phyloP scores from a whole-genome alignment of 2,888 invertebrate genomes.

The Ephialtes manifestator region DNA sequence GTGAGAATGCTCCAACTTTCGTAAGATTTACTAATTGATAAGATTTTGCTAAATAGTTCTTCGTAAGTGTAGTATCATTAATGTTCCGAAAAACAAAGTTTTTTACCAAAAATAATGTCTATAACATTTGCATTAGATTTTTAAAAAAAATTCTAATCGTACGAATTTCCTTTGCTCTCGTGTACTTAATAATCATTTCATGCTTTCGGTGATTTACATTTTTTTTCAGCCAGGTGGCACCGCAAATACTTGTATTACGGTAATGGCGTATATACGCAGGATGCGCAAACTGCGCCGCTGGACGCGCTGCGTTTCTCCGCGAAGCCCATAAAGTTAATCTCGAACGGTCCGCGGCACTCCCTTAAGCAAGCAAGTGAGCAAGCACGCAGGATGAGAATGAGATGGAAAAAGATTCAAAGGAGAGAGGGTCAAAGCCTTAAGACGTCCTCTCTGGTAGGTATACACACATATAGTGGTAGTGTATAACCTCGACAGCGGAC shows the following conservation, averaged over 20 bases:
- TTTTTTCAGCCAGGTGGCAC: background rate
- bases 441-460: conserved; percentile 68
- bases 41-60: too few relatives aligned
- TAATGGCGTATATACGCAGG: conserved; percentile 29
- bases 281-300: background rate
- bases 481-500: conserved; percentile 28
- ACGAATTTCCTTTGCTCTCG: background rate
- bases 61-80: too few relatives aligned
- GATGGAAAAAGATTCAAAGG: conserved; percentile 78
- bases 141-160: background rate
- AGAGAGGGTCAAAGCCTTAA: conserved; percentile 79
- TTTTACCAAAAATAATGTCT: too few relatives aligned
- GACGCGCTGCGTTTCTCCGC: conserved; percentile 6
- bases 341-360: conserved; percentile 25
- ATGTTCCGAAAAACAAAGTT: too few relatives aligned
- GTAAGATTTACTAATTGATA: too few relatives aligned
- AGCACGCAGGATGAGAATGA: conserved; percentile 43
- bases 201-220: background rate
- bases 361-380: conserved; percentile 23
- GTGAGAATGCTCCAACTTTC: too few relatives aligned
- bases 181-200: background rate
- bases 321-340: conserved; percentile 60
- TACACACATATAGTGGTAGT: background rate
- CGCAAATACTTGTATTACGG: conserved; percentile 2
- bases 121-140: too few relatives aligned